Conservation (phyloP, 2,113 vertebrate genomes). For the Hucho hucho region DNA sequence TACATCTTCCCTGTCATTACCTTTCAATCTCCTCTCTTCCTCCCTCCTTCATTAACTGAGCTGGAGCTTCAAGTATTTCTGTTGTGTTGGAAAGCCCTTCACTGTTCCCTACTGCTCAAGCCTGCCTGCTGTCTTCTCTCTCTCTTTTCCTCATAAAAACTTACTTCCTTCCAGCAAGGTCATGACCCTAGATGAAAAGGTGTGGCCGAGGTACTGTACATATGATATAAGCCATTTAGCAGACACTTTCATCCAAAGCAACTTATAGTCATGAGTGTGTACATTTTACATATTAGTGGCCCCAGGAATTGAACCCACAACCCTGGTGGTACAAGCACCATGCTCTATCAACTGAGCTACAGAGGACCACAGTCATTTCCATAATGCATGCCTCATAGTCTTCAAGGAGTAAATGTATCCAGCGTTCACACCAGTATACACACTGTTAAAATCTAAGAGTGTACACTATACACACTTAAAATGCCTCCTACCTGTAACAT, state of each 20-base stretch:
- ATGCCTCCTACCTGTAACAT: conserved; percentile 78
- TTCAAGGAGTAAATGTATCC: not conserved
- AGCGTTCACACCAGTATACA: not conserved
- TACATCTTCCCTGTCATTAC: conserved; percentile 22
- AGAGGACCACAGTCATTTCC: not conserved
- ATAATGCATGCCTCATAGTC: not conserved
- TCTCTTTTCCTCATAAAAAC: not conserved
- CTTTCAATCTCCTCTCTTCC: conserved; percentile 45
- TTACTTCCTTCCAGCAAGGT: not conserved
- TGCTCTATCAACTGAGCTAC: too few relatives aligned
- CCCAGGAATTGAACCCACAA: too few relatives aligned
- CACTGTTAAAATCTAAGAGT: not conserved
- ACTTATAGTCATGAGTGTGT: too few relatives aligned
- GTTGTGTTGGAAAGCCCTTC: not conserved
- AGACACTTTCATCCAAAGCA: too few relatives aligned
- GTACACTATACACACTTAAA: conserved; percentile 5
- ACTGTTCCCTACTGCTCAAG: not conserved
- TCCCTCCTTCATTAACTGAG: not conserved
- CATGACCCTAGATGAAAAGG: not conserved
- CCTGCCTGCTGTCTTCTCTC: not conserved
- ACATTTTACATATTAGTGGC: too few relatives aligned
- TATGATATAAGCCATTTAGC: not conserved
- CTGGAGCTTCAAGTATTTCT: not conserved
- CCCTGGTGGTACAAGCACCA: too few relatives aligned
- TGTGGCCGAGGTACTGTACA: not conserved